Conservation (phyloP, 2,888 invertebrate genomes). For the Lamproptera curius region DNA sequence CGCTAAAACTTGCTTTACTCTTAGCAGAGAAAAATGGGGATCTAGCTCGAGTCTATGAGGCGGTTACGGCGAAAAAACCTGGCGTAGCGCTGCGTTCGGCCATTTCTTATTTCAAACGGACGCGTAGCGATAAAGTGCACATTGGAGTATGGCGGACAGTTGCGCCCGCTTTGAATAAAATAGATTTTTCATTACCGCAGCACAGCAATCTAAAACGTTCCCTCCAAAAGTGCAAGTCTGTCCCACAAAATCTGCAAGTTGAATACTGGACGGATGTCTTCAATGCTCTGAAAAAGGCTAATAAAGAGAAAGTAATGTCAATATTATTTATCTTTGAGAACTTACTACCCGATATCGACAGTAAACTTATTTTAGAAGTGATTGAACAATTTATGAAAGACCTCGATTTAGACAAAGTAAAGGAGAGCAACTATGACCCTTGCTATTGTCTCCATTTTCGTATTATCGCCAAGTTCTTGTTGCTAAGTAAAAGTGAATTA, state of each 20-base stretch:
- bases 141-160: conserved; percentile 41
- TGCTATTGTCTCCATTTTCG: conserved; percentile 30
- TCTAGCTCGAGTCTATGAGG: conserved; percentile 29
- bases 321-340: conserved; percentile 36
- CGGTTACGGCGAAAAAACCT: conserved; percentile 35
- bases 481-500: conserved; percentile 36
- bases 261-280: conserved; percentile 43
- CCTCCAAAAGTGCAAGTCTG: conserved; percentile 24
- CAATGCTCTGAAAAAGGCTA: conserved; percentile 28
- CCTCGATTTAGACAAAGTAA: conserved; percentile 23
- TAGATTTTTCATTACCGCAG: conserved; percentile 28
- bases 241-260: conserved; percentile 36
- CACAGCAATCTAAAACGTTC: conserved; percentile 20
- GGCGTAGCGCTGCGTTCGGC: conserved; percentile 37
- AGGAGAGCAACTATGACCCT: neutral
- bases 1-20: conserved; percentile 37
- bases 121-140: conserved; percentile 27
- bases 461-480: conserved; percentile 43
- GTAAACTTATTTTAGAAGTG: conserved; percentile 29
- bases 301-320: conserved; percentile 23
- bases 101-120: conserved; percentile 28
- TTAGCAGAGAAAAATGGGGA: conserved; percentile 35
- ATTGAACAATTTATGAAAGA: conserved; percentile 29
- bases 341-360: conserved; percentile 32
- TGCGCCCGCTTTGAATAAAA: conserved; percentile 34